Conservation (phyloP, 1,140 invertebrate genomes). For the Drosophila dunni region DNA sequence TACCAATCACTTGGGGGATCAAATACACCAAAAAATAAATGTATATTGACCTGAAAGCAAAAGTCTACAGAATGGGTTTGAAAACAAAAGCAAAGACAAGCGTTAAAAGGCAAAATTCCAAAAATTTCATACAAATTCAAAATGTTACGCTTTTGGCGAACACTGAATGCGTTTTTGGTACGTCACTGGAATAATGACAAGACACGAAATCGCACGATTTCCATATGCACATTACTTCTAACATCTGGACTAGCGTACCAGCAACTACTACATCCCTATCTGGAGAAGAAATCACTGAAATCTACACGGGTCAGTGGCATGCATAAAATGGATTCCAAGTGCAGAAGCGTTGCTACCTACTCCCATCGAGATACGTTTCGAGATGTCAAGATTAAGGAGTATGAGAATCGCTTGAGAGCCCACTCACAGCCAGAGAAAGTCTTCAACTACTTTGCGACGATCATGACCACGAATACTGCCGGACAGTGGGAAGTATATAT, state of each 20-base stretch:
- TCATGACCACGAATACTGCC: constrained; percentile 32
- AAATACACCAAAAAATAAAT: constrained; percentile 17
- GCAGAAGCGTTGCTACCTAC: background rate
- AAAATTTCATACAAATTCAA: constrained; percentile 8
- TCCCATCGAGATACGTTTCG: constrained; percentile 48
- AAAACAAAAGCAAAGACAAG: background rate
- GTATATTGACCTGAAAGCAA: constrained; percentile 32
- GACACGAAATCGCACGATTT: background rate
- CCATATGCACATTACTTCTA: background rate
- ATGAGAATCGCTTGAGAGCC: constrained; percentile 57
- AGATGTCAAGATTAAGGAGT: constrained; percentile 41
- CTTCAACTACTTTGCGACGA: constrained; percentile 63
- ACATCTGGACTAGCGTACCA: background rate
- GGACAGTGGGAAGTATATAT: constrained; percentile 50
- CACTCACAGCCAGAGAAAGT: constrained; percentile 50
- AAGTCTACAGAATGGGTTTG: constrained; percentile 23
- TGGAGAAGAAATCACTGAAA: too few relatives aligned
- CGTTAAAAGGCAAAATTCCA: constrained; percentile 41
- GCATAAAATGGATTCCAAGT: background rate
- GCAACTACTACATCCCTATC: background rate
- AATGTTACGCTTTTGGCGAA: background rate
- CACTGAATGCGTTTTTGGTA: background rate
- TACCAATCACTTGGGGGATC: constrained; percentile 55
- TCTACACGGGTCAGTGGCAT: too few relatives aligned
- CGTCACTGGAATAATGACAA: background rate